A percentile compares a stretch with the other conserved stretches of the same genome.
phyloP scores from a whole-genome alignment of 2,888 invertebrate species.

The Boloria selene region DNA sequence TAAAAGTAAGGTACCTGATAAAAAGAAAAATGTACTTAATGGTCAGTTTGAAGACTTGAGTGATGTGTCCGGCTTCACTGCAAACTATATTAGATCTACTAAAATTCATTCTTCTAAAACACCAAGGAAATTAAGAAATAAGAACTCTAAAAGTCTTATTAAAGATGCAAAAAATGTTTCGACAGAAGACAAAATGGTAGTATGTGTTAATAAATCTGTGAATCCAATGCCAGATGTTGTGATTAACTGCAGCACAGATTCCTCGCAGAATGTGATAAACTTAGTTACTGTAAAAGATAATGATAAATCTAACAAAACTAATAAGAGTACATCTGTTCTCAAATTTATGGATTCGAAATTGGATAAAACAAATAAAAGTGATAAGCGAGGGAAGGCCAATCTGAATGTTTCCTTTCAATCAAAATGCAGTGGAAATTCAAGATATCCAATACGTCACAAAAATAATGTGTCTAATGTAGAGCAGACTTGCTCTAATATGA shows the following conservation, averaged over 20 bases:
- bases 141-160: slow-evolving; percentile 56
- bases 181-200: slow-evolving; percentile 53
- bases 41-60: slow-evolving; percentile 72
- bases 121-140: slow-evolving; percentile 59
- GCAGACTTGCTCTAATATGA: slow-evolving; percentile 35
- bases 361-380: slow-evolving; percentile 35
- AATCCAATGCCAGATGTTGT: slow-evolving; percentile 53
- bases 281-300: slow-evolving; percentile 58
- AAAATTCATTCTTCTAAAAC: slow-evolving; percentile 65
- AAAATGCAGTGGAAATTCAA: slow-evolving; percentile 55
- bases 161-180: slow-evolving; percentile 53
- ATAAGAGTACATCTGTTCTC: slow-evolving; percentile 61
- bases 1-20: slow-evolving; percentile 37
- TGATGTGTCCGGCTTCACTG: slow-evolving; percentile 77
- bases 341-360: slow-evolving; percentile 61
- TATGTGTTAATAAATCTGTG: slow-evolving; percentile 63
- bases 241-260: slow-evolving; percentile 66
- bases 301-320: slow-evolving; percentile 51
- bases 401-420: slow-evolving; percentile 63
- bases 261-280: slow-evolving; percentile 68
- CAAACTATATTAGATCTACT: slow-evolving; percentile 76
- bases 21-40: slow-evolving; percentile 50
- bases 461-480: slow-evolving; percentile 44
- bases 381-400: slow-evolving; percentile 46
- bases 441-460: slow-evolving; percentile 65